phyloP scores from a whole-genome alignment of 2,888 invertebrate genomes.

The Calameuta idolon region DNA sequence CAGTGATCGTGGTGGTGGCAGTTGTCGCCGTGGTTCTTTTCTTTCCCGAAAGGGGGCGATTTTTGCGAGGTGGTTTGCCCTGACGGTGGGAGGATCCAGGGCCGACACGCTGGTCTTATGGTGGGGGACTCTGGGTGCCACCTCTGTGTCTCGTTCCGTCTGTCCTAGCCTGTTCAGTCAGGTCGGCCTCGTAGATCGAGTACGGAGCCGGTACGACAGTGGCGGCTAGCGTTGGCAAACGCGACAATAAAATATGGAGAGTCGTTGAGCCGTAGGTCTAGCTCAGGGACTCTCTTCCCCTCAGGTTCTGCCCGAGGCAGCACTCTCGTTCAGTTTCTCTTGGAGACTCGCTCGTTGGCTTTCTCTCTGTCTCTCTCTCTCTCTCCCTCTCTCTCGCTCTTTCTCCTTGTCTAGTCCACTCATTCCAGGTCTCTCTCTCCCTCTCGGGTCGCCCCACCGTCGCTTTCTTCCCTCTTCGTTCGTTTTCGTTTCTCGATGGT shows the following conservation, averaged over 20 bases:
- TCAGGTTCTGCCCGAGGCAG: conserved; percentile 21
- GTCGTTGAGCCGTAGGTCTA: conserved; percentile 47
- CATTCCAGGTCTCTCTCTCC: conserved; percentile 17
- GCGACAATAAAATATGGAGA: conserved; percentile 64
- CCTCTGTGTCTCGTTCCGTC: conserved; percentile 20
- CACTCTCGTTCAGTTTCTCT: conserved; percentile 13
- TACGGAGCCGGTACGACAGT: conserved; percentile 45
- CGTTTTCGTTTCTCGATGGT: conserved; percentile 20
- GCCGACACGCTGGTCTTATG: conserved; percentile 33
- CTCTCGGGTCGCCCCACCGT: conserved; percentile 40
- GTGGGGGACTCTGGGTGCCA: conserved; percentile 39
- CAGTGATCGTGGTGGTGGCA: conserved; percentile 44
- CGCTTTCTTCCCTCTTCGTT: conserved; percentile 56
- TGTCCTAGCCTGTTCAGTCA: conserved; percentile 2
- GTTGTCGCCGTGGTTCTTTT: conserved; percentile 63
- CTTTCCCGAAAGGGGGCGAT: conserved; percentile 58
- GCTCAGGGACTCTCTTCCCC: conserved; percentile 42
- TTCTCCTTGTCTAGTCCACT: conserved; percentile 32
- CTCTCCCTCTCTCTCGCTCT: conserved; percentile 33
- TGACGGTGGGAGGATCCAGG: conserved; percentile 61
- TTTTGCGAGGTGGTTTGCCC: conserved; percentile 63
- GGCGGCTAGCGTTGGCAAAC: conserved; percentile 60
- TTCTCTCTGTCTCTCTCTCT: conserved; percentile 30
- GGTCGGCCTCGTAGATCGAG: conserved; percentile 43
- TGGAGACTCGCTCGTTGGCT: conserved; percentile 21